A percentile compares a stretch with the other conserved stretches of the same genome.
Conservation (phyloP, 1,140 invertebrate genomes). For the Bombus haemorrhoidalis region DNA sequence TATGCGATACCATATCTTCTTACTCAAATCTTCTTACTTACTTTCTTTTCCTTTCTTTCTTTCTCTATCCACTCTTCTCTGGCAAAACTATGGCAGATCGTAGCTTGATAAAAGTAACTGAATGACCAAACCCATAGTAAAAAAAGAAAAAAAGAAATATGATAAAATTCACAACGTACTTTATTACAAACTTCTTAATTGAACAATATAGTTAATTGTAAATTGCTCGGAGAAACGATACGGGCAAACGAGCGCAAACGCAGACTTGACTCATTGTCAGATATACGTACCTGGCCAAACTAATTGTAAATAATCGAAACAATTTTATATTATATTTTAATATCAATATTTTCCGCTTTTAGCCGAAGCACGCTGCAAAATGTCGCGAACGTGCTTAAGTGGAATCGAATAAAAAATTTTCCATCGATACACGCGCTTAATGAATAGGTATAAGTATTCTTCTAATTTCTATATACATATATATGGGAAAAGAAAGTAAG, state of each 20-base stretch:
- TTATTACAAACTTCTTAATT: conserved; percentile 68
- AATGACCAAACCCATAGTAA: not conserved
- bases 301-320: conserved; percentile 9
- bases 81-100: no score
- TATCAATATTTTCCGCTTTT: no score
- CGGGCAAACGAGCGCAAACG: not conserved
- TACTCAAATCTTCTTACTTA: no score
- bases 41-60: no score
- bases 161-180: conserved; percentile 70
- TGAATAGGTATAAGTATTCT: no score
- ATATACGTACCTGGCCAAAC: not conserved
- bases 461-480: not conserved
- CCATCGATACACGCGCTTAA: not conserved
- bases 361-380: no score
- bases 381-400: no score
- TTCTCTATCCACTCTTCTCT: no score
- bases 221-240: not conserved
- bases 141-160: not conserved
- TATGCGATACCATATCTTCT: not conserved
- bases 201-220: conserved; percentile 59
- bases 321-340: not conserved
- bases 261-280: not conserved
- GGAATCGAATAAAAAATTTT: not conserved
- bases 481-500: not conserved
- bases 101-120: not conserved